phyloP scores from a whole-genome alignment of 37 sponge, comb jelly and placozoan species.

The Cliona cf. orientalis region DNA sequence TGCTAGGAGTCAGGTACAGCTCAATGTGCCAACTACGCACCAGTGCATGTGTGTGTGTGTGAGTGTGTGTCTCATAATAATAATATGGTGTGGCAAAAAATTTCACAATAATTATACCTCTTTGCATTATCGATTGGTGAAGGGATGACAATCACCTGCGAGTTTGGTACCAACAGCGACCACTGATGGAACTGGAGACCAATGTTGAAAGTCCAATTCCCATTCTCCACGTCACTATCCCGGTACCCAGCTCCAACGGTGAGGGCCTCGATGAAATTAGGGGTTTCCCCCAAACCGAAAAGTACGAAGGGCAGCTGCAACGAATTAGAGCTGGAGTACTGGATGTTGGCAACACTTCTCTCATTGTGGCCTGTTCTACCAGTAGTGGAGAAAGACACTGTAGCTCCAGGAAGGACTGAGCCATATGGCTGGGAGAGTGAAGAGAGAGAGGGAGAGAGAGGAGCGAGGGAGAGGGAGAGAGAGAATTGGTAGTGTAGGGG shows the following conservation, averaged over 20 bases:
- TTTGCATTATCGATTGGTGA: conserved; percentile 22
- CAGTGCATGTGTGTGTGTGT: no score
- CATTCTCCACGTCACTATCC: not conserved
- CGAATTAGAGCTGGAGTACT: not conserved
- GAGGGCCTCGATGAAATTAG: conserved; percentile 67
- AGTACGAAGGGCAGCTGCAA: conserved; percentile 70
- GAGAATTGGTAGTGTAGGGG: no score
- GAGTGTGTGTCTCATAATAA: no score
- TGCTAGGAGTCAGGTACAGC: conserved; percentile 67
- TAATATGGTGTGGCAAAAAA: no score
- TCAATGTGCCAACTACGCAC: conserved; percentile 68
- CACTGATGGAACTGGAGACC: conserved; percentile 16
- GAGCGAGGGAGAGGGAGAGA: no score
- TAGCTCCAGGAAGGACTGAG: conserved; percentile 49
- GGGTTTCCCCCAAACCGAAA: conserved; percentile 72
- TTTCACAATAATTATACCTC: no score
- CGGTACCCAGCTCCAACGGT: conserved; percentile 30
- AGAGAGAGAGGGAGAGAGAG: not conserved
- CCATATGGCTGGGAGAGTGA: conserved; percentile 71
- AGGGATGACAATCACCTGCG: conserved; percentile 66
- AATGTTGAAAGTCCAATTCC: no score
- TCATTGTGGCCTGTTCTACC: conserved; percentile 48
- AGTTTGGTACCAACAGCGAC: conserved; percentile 59
- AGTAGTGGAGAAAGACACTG: conserved; percentile 45
- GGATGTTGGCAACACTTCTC: conserved; percentile 7